phyloP scores from a whole-genome alignment of 2,113 vertebrate species.

The Cromileptes altivelis region DNA sequence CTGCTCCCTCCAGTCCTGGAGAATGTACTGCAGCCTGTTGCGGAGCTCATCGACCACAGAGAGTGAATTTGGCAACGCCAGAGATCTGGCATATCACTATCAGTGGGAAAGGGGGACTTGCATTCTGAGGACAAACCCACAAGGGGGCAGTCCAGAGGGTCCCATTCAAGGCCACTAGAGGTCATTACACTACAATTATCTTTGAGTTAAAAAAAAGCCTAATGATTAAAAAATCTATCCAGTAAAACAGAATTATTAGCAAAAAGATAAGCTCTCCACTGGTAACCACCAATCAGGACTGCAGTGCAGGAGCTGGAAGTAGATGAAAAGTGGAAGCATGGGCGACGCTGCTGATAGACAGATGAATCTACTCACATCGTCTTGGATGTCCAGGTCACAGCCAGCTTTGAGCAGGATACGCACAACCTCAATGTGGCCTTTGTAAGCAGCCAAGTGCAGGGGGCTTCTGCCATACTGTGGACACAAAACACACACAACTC shows the following conservation, averaged over 20 bases:
- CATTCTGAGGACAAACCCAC: constrained; percentile 78
- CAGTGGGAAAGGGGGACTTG: constrained; percentile 80
- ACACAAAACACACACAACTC: constrained; percentile 65
- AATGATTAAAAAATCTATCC: neutral
- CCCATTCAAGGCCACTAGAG: constrained; percentile 91
- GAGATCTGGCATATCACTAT: constrained; percentile 72
- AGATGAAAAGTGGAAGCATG: neutral
- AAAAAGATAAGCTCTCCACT: constrained; percentile 29
- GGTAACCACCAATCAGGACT: constrained; percentile 2
- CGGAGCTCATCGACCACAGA: constrained; percentile 88
- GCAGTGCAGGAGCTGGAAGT: neutral
- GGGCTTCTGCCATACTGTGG: constrained; percentile 94
- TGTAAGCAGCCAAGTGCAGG: constrained; percentile 95
- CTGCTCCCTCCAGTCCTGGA: constrained; percentile 82
- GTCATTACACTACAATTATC: constrained; percentile 87
- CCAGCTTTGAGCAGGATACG: constrained; percentile 95
- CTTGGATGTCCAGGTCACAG: constrained; percentile 96
- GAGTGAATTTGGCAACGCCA: constrained; percentile 79
- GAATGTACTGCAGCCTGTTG: constrained; percentile 73
- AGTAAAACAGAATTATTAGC: neutral
- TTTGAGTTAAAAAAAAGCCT: constrained; percentile 3
- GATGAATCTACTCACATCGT: constrained; percentile 91
- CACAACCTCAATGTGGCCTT: constrained; percentile 93
- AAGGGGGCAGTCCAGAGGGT: constrained; percentile 88
- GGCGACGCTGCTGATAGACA: neutral